A percentile compares a stretch with the other conserved stretches of the same genome.
Conservation (phyloP, 2,113 vertebrate genomes). For the Fukomys damarensis region DNA sequence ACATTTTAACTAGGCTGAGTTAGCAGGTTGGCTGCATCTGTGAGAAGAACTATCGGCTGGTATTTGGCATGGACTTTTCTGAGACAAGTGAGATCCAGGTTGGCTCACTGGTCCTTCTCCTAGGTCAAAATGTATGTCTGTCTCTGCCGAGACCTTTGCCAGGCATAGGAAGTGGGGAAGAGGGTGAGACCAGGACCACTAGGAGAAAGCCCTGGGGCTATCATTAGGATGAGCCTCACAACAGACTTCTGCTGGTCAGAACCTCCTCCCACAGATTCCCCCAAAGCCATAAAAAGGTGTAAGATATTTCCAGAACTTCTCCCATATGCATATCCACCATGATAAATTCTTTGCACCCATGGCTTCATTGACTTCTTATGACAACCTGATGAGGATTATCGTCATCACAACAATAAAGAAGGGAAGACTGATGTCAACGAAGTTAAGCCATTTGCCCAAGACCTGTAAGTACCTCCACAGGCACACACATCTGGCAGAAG, state of each 20-base stretch:
- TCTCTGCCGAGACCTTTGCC: neutral
- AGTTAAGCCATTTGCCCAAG: neutral
- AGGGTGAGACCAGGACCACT: neutral
- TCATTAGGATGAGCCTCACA: neutral
- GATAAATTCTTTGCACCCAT: neutral
- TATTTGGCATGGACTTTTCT: neutral
- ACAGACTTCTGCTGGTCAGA: neutral
- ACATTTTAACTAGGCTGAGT: neutral
- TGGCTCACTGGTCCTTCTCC: neutral
- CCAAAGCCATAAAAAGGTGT: neutral
- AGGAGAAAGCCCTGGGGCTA: neutral
- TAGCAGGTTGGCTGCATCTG: neutral
- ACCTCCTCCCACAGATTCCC: neutral
- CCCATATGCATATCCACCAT: accelerated
- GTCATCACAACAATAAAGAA: neutral
- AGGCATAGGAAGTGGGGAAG: neutral
- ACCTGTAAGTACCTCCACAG: too few relatives aligned
- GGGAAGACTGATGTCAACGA: neutral
- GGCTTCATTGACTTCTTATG: neutral
- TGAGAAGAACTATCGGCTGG: neutral
- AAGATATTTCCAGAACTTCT: neutral
- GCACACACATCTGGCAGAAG: neutral
- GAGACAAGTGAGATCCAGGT: neutral
- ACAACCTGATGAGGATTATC: neutral
- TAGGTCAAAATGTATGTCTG: neutral